Conservation (phyloP, 1,140 invertebrate genomes). For the Zophobas morio region DNA sequence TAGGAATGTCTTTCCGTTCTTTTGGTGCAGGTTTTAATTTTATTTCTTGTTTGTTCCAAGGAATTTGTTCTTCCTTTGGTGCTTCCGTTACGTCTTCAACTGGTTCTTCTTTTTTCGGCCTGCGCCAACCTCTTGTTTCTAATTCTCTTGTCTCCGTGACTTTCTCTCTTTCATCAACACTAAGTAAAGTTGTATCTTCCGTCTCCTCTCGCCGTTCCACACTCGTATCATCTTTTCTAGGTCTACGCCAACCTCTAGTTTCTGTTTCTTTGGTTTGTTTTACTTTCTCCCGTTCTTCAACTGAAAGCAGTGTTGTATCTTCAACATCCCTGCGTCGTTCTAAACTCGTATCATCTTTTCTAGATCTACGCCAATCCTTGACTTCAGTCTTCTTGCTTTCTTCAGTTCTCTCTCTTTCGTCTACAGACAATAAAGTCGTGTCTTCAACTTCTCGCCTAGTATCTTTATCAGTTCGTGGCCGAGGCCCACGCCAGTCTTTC, state of each 20-base stretch:
- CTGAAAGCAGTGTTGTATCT: constrained; percentile 52
- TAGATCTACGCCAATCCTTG: constrained; percentile 53
- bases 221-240: constrained; percentile 49
- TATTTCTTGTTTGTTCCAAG: constrained; percentile 66
- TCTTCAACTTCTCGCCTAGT: constrained; percentile 55
- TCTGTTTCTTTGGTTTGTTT: constrained; percentile 47
- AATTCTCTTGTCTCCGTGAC: constrained; percentile 30
- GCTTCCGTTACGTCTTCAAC: constrained; percentile 52
- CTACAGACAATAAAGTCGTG: constrained; percentile 53
- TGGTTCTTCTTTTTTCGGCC: constrained; percentile 6
- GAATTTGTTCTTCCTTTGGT: constrained; percentile 59
- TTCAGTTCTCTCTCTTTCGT: constrained; percentile 55
- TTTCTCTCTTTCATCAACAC: constrained; percentile 47
- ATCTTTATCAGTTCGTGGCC: not conserved
- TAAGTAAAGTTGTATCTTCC: constrained; percentile 48
- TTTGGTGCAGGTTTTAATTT: constrained; percentile 62
- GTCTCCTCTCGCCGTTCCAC: constrained; percentile 50
- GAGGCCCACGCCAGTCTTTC: constrained; percentile 48
- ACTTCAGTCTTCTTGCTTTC: constrained; percentile 46
- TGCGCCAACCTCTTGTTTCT: constrained; percentile 50
- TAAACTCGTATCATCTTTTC: constrained; percentile 64
- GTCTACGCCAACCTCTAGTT: constrained; percentile 54
- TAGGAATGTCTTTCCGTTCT: constrained; percentile 63
- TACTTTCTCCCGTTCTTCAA: constrained; percentile 54
- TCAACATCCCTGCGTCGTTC: constrained; percentile 30